These are phyloP conservation scores for Valencia hispanica DNA, from an alignment of 2,797 vertebrate genomes.

Conservation along the genomic window DNA sequence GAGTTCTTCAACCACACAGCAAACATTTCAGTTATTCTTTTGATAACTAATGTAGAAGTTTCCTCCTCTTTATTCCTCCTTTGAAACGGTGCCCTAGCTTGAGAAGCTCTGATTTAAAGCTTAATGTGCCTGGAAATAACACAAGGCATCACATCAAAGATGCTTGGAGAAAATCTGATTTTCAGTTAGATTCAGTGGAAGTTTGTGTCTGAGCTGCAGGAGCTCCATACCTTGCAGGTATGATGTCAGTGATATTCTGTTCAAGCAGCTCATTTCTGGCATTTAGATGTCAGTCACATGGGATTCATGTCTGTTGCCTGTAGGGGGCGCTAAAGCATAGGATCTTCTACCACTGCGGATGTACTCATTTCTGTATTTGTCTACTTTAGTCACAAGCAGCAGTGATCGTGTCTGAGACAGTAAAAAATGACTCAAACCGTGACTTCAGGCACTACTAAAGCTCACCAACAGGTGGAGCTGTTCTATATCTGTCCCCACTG, in stretches of 20 bases:
- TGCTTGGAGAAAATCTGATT: neutral
- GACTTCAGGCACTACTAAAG: neutral
- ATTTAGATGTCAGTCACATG: neutral
- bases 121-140: neutral
- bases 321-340: neutral
- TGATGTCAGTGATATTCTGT: neutral
- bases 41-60: neutral
- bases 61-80: neutral
- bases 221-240: neutral
- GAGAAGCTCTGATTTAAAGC: neutral
- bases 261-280: neutral
- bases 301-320: neutral
- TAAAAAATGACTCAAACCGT: too few relatives aligned
- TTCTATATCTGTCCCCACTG: neutral
- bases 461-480: neutral
- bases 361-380: neutral
- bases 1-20: neutral
- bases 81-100: neutral
- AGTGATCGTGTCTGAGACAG: too few relatives aligned
- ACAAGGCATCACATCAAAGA: neutral
- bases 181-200: neutral
- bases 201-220: neutral
- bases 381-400: neutral
- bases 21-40: constrained; percentile 2
- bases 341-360: neutral